Base-by-base conservation (phyloP, 2,888 invertebrate genomes). In the Ectropis crepuscularia region DNA sequence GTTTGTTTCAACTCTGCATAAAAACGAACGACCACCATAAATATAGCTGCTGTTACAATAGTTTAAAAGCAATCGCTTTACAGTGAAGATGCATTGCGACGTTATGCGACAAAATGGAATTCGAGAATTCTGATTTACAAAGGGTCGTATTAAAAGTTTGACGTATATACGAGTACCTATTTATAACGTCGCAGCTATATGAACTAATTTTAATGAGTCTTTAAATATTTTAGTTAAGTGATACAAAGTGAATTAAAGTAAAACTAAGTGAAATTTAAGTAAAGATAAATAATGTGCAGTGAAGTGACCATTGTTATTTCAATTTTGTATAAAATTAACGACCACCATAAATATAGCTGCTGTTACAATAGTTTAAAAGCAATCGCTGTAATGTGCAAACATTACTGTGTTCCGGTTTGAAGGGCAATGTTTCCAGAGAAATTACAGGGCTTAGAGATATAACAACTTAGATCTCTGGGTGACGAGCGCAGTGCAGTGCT, bases 321-420 rank as follows among this genome's bases (percentile, higher is more conserved):
- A 43, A 43, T 65, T 53, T 53, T 51, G 49, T 54, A 62, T 65
- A 67, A 69, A 66, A 65, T 42, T 45, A 61, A 63, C 61, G 64
- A 41, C 50, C 16, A 50, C 61, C 53, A 62, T 65, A 71, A 71
- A 69, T 65, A 69, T 50, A 53, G 59, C 57, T 51, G 51, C 61
- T 39, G 63, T 53, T 65, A 61, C 59, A 65, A 68, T 63, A 63
- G 67, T 63, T 70, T 63, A 68, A n/a, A n/a, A n/a, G n/a, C n/a
- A n/a, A n/a, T n/a, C n/a, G n/a, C n/a, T n/a, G n/a, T n/a, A n/a
- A n/a, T n/a, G n/a, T n/a, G n/a, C n/a, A n/a, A n/a, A n/a, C n/a
- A n/a, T n/a, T n/a, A n/a, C n/a, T n/a, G n/a, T n/a, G n/a, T n/a
- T n/a, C n/a, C n/a, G n/a, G n/a, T n/a, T n/a, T n/a, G n/a, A n/a